Base-by-base conservation (phyloP, 2,797 vertebrate species). In the Sebastes taczanowskii region DNA sequence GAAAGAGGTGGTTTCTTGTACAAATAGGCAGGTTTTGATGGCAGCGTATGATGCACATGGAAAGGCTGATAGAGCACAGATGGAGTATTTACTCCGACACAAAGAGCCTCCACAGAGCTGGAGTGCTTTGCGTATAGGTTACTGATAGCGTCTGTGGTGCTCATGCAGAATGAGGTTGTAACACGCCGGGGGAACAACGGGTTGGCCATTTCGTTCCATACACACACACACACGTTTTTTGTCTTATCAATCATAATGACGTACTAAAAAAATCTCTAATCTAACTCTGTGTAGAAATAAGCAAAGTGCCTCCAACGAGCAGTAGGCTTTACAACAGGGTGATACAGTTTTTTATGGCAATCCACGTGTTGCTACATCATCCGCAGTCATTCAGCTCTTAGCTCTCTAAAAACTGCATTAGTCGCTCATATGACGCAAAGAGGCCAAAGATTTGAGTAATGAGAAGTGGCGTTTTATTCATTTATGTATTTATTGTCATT, bases 401-500 rank as follows among this genome's bases (percentile, higher is more conserved):
- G 42, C 42, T 60, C 20, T 55, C 58, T 77, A 18, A 69, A 82
- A 85, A 74, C 56, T 55, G 53, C 61, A 80, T 78, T 49, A 90
- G 46, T 46, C 59, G 49, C 58, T 74, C 7, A 69, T 77, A 71
- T 67, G 61, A 86, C 20, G 20, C 67, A 79, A 66, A 79, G 52
- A 77, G 69, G 56, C 56, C 64, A 27, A 63, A 75, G 68, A 84
- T 74, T 46, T 56, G 85, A 79, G 76, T 84, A 84, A 93, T 79
- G 56, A 81, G 74, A 90, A 91, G 86, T 88, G 91, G 86, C 86
- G 11, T 91, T 88, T 93, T 84, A 93, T 94, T 93, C 87, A 89
- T 92, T 91, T 90, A 86, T 84, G 82, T 84, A 86, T 84, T 88
- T 91, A 93, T 89, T 88, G 87, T 92, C 81, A 93, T 94, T 89